Evolutionary conservation across 2,113 vertebrate species (phyloP).

Genomic region (Onychorhynchus coronatus): DNA sequence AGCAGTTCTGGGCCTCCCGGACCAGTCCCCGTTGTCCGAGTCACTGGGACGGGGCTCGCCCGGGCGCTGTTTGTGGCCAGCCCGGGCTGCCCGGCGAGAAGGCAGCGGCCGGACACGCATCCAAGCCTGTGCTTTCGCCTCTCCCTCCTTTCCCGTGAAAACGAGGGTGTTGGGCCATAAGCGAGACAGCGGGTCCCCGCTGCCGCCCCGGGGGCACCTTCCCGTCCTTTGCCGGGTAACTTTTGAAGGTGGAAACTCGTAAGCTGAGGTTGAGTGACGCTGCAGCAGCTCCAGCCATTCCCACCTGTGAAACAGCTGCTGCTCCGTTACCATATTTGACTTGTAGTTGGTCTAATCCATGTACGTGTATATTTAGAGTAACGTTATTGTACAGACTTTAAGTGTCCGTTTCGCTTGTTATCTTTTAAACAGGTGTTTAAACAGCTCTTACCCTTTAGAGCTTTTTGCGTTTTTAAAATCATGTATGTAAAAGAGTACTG

Average conservation of each 20-base stretch:
- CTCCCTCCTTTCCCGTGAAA: fast-evolving
- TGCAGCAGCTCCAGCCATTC: not conserved
- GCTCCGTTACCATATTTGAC: fast-evolving
- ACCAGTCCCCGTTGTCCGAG: too few species aligned
- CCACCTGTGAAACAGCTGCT: not conserved
- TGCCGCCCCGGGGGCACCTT: not conserved
- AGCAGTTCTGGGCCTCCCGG: not conserved
- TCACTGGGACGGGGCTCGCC: not conserved
- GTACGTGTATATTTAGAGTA: fast-evolving
- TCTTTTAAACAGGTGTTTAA: not conserved
- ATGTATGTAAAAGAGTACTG: fast-evolving
- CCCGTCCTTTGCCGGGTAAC: not conserved
- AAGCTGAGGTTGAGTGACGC: fast-evolving
- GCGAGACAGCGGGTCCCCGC: fast-evolving
- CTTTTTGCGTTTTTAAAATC: fast-evolving
- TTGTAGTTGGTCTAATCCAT: fast-evolving
- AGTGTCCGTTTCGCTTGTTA: fast-evolving
- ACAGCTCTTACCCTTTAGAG: not conserved
- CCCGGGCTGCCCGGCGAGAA: fast-evolving
- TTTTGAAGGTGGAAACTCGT: not conserved
- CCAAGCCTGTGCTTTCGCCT: fast-evolving
- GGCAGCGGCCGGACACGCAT: fast-evolving
- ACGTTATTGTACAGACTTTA: fast-evolving
- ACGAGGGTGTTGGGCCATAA: fast-evolving
- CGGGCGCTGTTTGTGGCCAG: too few species aligned